These are phyloP conservation scores for Beaufortia kweichowensis DNA, from an alignment of 2,113 vertebrate genomes.

Conservation along the genomic window DNA sequence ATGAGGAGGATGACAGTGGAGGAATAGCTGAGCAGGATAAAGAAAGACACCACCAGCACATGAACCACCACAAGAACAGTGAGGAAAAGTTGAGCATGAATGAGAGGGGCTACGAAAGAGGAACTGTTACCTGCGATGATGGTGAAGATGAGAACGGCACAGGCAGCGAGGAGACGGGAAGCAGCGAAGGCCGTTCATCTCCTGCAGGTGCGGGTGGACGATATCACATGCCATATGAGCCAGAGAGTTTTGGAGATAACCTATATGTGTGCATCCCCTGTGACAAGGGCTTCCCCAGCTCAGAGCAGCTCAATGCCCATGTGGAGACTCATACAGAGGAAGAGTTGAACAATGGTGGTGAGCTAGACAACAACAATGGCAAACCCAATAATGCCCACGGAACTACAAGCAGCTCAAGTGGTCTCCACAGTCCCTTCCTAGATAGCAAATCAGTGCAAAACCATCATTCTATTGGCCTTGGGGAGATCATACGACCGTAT, in stretches of 20 bases:
- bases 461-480: conserved; percentile 69
- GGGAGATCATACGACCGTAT: conserved; percentile 90
- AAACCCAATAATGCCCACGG: conserved; percentile 65
- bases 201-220: conserved; percentile 82
- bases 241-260: conserved; percentile 96
- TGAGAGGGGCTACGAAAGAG: conserved; percentile 64
- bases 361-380: conserved; percentile 70
- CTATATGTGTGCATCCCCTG: conserved; percentile 98
- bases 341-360: conserved; percentile 83
- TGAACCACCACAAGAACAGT: conserved; percentile 70
- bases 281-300: conserved; percentile 97
- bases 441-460: conserved; percentile 79
- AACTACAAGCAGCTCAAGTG: conserved; percentile 54
- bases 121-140: conserved; percentile 73
- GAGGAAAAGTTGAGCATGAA: conserved; percentile 71
- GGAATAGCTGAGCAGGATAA: conserved; percentile 71
- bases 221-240: conserved; percentile 92
- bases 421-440: conserved; percentile 73
- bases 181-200: conserved; percentile 89
- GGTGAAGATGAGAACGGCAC: conserved; percentile 86
- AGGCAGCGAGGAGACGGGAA: conserved; percentile 93
- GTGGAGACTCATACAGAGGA: conserved; percentile 98
- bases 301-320: conserved; percentile 97
- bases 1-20: conserved; percentile 84
- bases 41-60: conserved; percentile 56